Conservation (phyloP, 2,113 vertebrate species). For the Cebidichthys violaceus region DNA sequence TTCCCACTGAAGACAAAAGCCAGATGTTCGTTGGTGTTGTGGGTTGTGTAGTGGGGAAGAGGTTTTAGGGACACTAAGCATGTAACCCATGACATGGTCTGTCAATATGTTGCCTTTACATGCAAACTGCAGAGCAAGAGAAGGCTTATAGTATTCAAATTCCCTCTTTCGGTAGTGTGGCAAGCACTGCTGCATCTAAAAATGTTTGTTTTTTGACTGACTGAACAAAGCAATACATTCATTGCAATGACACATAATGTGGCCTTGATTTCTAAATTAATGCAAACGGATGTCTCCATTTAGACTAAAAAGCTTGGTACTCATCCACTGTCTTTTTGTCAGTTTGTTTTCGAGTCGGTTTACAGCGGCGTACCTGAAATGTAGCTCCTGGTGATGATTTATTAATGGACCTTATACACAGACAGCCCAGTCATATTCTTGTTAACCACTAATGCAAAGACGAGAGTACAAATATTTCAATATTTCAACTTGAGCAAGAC, state of each 20-base stretch:
- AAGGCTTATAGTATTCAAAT: constrained; percentile 2
- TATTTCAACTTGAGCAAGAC: not conserved
- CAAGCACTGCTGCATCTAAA: not conserved
- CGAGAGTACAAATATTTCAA: too few species aligned
- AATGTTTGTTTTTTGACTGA: not conserved
- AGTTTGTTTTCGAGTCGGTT: constrained; percentile 10
- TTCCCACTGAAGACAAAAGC: not conserved
- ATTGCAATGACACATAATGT: not conserved
- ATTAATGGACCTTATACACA: constrained; percentile 8
- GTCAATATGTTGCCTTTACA: not conserved
- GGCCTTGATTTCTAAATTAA: not conserved
- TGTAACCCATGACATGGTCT: not conserved
- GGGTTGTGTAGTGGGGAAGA: not conserved
- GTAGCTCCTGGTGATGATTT: not conserved
- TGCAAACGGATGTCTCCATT: not conserved
- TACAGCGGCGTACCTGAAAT: not conserved
- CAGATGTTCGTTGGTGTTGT: not conserved
- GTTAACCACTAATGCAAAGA: not conserved
- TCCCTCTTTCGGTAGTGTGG: not conserved
- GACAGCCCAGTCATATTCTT: not conserved
- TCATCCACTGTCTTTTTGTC: not conserved
- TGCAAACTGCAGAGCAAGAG: not conserved
- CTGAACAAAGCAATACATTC: constrained; percentile 1
- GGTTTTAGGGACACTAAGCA: not conserved
- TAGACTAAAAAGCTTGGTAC: not conserved